Evolutionary conservation across 2,797 vertebrate genomes (phyloP).

Genomic region (Gallirallus australis): DNA sequence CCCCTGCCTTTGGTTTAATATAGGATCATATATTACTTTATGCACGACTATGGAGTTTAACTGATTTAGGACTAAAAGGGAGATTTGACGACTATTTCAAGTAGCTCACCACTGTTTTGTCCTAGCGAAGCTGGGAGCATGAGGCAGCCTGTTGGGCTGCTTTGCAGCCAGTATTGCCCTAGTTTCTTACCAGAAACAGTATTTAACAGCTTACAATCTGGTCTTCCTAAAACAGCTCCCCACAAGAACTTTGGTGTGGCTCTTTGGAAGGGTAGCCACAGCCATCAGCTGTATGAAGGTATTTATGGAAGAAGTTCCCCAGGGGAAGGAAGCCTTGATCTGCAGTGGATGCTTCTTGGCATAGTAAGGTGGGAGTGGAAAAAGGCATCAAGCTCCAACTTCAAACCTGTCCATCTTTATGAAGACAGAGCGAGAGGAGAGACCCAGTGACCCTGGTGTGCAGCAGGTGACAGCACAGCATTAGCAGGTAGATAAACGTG

Average conservation of each 20-base stretch:
- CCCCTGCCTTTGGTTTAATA: background rate
- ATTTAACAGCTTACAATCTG: background rate
- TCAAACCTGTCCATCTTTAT: background rate
- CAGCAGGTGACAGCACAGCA: background rate
- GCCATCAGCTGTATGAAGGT: background rate
- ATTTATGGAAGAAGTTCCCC: background rate
- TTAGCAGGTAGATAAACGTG: background rate
- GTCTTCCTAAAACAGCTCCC: background rate
- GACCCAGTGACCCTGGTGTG: background rate
- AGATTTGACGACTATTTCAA: background rate
- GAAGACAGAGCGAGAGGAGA: background rate
- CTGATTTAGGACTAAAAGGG: background rate
- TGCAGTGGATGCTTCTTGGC: background rate
- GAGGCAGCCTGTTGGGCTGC: background rate
- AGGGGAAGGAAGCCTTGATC: background rate
- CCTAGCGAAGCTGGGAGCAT: background rate
- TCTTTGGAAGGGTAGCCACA: background rate
- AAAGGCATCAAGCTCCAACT: background rate
- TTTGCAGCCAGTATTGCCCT: background rate
- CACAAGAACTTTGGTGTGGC: accelerated
- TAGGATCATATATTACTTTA: background rate
- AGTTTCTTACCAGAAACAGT: background rate
- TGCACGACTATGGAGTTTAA: background rate
- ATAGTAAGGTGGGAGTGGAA: accelerated
- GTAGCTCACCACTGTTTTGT: background rate